Evolutionary conservation across 2,113 vertebrate species (phyloP), one percentile per base, ranked within the genome.

Genomic region (Bolborhynchus lineola): DNA sequence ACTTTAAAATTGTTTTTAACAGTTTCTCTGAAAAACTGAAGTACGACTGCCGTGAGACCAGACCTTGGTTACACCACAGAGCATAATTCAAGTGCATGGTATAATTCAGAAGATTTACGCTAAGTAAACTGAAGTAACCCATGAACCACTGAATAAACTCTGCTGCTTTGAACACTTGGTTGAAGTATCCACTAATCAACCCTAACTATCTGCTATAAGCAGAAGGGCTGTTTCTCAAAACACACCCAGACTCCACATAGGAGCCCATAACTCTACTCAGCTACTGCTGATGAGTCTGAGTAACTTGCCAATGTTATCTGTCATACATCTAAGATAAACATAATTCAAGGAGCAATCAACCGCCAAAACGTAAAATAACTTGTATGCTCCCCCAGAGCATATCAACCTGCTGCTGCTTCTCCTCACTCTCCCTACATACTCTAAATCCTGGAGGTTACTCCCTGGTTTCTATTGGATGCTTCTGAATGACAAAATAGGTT

Each of bases 351-450:
- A 44, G 85, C 8, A 76, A 31, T 42, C 42, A 77, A 69, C 12
- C 0, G 0, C 26, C 57, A 53, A 82, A 68, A 80, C 6, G 3
- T 47, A 41, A 80, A 93, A 24, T 28, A 80, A 28, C 6, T 21
- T 26, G 10, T 18, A 57, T 91, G 63, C 7, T 63, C 78, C 25
- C 69, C 37, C 31, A 11, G 26, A 90, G 65, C 2, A 0, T 35
- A 31, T 16, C 33, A 75, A 33, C 16, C 50, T 55, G 35, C 67
- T 74, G 17, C 64, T 28, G 44, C 26, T 7, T 63, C 74, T 70
- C 35, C 42, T 76, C 16, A 4, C 11, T 57, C 50, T 18, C 23
- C 2, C 2, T 4, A 28, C 6, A 9, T 25, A 14, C 1, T 4
- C 35, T 82, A 50, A 77, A 52, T 13, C 39, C 63, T 31, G 37